Percentiles rank a stretch among this genome's conserved stretches.
phyloP scores from a whole-genome alignment of 2,888 invertebrate species.

The Chironomus tentans region DNA sequence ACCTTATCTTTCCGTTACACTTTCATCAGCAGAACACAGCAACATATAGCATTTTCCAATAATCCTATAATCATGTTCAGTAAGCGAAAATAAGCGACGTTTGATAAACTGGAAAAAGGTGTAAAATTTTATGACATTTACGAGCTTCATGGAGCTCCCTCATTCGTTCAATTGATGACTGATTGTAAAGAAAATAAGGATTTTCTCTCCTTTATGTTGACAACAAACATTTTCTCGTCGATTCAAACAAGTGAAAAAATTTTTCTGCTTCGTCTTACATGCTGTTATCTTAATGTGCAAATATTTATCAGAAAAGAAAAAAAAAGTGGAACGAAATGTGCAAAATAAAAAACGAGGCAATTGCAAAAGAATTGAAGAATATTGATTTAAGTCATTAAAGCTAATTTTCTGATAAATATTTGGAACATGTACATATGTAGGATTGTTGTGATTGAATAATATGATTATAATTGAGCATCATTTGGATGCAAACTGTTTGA shows the following conservation, averaged over 20 bases:
- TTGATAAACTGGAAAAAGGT: neutral
- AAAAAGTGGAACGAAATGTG: neutral
- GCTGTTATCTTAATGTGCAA: neutral
- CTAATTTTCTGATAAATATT: conserved; percentile 15
- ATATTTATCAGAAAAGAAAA: neutral
- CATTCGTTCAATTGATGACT: neutral
- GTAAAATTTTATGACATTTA: neutral
- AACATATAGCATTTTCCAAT: neutral
- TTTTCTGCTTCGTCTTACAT: neutral
- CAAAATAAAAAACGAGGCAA: neutral
- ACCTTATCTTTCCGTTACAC: no score
- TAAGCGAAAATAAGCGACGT: neutral
- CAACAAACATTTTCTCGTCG: neutral
- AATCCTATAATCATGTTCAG: neutral
- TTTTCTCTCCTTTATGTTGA: neutral
- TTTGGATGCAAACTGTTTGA: no score
- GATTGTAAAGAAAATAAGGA: neutral
- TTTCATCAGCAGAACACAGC: no score
- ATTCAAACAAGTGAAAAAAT: neutral
- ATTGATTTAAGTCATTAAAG: conserved; percentile 16
- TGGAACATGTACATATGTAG: neutral
- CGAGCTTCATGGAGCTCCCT: neutral
- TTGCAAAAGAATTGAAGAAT: neutral
- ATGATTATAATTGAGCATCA: no score
- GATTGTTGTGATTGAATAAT: no score